phyloP scores from a whole-genome alignment of 2,888 invertebrate genomes.

The Tipula helvola region DNA sequence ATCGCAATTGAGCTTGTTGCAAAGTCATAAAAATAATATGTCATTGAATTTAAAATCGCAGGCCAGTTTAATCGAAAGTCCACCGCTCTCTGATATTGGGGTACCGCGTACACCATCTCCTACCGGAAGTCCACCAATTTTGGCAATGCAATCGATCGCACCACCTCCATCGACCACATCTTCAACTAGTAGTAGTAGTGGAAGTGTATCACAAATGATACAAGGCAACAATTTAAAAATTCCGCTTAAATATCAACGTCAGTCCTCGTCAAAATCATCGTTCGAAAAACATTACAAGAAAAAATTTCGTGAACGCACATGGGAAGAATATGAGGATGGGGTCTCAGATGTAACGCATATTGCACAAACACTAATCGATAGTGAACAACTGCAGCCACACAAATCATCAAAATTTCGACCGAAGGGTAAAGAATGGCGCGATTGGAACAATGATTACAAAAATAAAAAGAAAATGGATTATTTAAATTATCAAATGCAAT shows the following conservation, averaged over 20 bases:
- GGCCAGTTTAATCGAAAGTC: conserved; percentile 38
- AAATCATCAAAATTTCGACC: conserved; percentile 53
- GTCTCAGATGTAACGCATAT: conserved; percentile 12
- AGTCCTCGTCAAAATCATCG: conserved; percentile 30
- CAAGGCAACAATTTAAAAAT: conserved; percentile 33
- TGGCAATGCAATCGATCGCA: conserved; percentile 11
- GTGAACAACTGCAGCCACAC: conserved; percentile 31
- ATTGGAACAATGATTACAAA: conserved; percentile 41
- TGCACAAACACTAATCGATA: conserved; percentile 30
- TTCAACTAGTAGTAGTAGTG: neutral
- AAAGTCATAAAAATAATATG: neutral
- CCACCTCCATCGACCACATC: conserved; percentile 6
- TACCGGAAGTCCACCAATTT: conserved; percentile 27
- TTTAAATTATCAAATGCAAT: conserved; percentile 8
- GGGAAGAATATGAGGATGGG: conserved; percentile 36
- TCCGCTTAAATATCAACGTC: conserved; percentile 48
- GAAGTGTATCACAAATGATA: conserved; percentile 4
- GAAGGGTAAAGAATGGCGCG: conserved; percentile 56
- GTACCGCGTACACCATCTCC: conserved; percentile 35
- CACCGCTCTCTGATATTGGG: conserved; percentile 36
- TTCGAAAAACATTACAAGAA: conserved; percentile 67
- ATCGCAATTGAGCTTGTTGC: neutral
- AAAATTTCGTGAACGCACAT: conserved; percentile 67
- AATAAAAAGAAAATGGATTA: conserved; percentile 16
- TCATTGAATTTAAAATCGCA: conserved; percentile 30